Percentiles rank a stretch among this genome's conserved stretches.
Evolutionary conservation across 2,888 invertebrate species (phyloP).

Genomic region (Chrysolina americana): DNA sequence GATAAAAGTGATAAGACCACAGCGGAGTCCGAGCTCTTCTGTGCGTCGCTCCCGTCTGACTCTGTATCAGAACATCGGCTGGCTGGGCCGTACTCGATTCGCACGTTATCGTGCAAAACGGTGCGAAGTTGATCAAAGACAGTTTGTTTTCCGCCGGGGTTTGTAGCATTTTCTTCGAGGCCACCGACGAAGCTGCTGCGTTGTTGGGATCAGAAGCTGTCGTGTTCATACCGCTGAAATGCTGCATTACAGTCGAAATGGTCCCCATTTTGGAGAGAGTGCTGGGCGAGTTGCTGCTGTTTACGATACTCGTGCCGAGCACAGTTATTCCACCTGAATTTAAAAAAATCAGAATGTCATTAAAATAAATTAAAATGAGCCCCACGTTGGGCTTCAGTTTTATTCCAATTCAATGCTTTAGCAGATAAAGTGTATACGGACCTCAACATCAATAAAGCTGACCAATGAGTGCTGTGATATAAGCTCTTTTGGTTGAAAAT

Average conservation of each 20-base stretch:
- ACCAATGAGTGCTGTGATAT: no score
- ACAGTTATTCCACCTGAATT: conserved; percentile 78
- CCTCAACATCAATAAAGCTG: no score
- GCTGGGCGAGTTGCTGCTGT: conserved; percentile 80
- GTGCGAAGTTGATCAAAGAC: conserved; percentile 91
- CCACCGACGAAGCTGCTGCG: conserved; percentile 60
- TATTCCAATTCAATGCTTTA: not conserved
- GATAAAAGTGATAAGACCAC: conserved; percentile 98
- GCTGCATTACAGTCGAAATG: conserved; percentile 75
- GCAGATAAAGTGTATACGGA: no score
- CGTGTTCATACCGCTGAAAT: conserved; percentile 71
- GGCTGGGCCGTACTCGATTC: conserved; percentile 81
- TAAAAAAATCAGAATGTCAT: conserved; percentile 36
- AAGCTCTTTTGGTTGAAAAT: no score
- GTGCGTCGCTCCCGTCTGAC: conserved; percentile 79
- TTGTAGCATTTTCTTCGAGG: conserved; percentile 65
- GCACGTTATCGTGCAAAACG: conserved; percentile 78
- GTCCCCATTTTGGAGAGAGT: conserved; percentile 73
- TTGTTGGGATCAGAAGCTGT: conserved; percentile 45
- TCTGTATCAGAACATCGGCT: conserved; percentile 89
- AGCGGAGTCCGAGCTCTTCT: conserved; percentile 90
- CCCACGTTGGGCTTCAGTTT: not conserved
- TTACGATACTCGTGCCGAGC: conserved; percentile 84
- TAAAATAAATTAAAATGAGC: no score
- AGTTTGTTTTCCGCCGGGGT: conserved; percentile 78